Base-by-base conservation (phyloP, 2,888 invertebrate species). In the Brenthis hecate region DNA sequence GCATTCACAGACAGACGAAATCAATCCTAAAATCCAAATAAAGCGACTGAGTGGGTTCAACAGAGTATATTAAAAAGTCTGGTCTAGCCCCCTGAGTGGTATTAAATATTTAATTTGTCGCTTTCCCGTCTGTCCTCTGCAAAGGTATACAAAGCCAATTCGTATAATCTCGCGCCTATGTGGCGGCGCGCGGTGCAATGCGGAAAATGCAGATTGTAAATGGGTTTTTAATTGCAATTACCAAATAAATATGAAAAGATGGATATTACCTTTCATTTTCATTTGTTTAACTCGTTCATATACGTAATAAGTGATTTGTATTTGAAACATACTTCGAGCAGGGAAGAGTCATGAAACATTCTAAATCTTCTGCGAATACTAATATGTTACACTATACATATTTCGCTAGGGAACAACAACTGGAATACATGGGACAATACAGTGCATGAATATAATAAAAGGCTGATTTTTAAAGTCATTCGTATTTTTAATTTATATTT, bases 81-180 rank as follows among this genome's bases (percentile, higher is more conserved):
- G 70, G 75, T 74, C 74, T 77, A 76, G 74, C 76, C 72, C 78
- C 68, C 81, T 80, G 81, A 73, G 71, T 73, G 75, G 79, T 76
- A 80, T 80, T 86, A 81, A 87, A 88, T 88, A 86, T 85, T 88
- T 87, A 84, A 88, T 87, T 81, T 80, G 76, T 76, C 78, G 75
- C 79, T 78, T 78, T 78, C 76, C 58, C 57, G 64, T 14, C 62
- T 53, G 51, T 74, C 70, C 75, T 70, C 72, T 66, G 84, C 82
- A 82, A 81, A 83, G 19, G 54, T 60, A 54, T 70, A 73, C 69
- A 73, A 70, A 72, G 61, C 54, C 64, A 50, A 50, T 19, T 13
- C 43, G 13, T 60, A 32, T 16, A 60, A 28, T 50, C 19, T 47
- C 47, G 58, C 47, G 50, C 32, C 60, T 60, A 48, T 48, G n/a